Conservation (phyloP, 35 echinoderm and acorn worm genomes). For the Apostichopus californicus region DNA sequence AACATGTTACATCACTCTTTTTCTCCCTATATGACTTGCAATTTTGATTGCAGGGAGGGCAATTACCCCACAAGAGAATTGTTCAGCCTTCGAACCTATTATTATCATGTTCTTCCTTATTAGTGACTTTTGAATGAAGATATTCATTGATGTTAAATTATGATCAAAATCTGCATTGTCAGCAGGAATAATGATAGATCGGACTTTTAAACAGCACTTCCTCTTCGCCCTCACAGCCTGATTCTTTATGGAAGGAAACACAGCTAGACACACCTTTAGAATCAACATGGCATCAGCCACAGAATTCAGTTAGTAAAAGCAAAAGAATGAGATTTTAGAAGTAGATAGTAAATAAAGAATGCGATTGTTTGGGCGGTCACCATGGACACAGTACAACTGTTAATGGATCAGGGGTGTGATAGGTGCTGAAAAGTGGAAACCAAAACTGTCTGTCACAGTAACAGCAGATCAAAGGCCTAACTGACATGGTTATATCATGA, state of each 20-base stretch:
- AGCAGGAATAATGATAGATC: background rate
- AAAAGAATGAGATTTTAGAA: background rate
- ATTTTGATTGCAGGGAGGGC: too few relatives aligned
- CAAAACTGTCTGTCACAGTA: background rate
- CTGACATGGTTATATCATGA: too few relatives aligned
- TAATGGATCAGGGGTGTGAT: background rate
- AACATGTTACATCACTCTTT: too few relatives aligned
- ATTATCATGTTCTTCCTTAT: too few relatives aligned
- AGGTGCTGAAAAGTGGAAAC: background rate
- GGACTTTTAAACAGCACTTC: too few relatives aligned
- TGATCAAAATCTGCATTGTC: background rate
- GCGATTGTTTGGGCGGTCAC: background rate
- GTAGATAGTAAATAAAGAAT: conserved; percentile 5
- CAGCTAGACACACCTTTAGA: background rate
- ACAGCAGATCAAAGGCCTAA: too few relatives aligned
- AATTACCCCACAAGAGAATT: too few relatives aligned
- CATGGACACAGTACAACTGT: background rate
- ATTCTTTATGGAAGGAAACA: background rate
- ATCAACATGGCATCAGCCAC: background rate
- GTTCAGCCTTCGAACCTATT: too few relatives aligned
- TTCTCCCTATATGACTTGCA: too few relatives aligned
- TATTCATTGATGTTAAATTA: too few relatives aligned
- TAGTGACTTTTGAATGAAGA: too few relatives aligned
- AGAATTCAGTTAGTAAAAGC: background rate
- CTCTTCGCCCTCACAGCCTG: background rate